Base-by-base conservation (phyloP, 2,888 invertebrate species). In the Ceriagrion tenellum region DNA sequence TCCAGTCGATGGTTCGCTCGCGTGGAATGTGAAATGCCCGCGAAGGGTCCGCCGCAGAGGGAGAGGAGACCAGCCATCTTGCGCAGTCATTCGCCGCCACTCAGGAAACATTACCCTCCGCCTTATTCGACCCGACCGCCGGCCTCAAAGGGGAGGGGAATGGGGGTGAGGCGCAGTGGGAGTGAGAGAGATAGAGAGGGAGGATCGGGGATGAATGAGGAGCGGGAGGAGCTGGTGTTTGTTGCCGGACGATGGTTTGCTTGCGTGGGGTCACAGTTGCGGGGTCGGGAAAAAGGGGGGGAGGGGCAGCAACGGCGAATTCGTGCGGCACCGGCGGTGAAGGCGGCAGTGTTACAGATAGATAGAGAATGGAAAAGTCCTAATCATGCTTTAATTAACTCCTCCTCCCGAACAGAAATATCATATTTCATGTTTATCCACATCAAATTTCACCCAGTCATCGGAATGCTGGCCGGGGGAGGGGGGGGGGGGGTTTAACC, bases 301-400 rank as follows among this genome's bases (percentile, higher is more conserved):
- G n/a, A n/a, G n/a, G n/a, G n/a, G n/a, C n/a, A n/a, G n/a, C n/a
- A n/a, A n/a, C 69, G 69, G 69, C 23, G 69, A 47, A 47, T 47
- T 8, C 26, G 69, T 20, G 23, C n/a, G n/a, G n/a, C n/a, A n/a
- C n/a, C n/a, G n/a, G n/a, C n/a, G n/a, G 69, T 26, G 26, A 69
- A n/a, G n/a, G 26, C 26, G 69, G 69, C 69, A 69, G 69, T 8
- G 69, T 26, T 4, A 23, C 26, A 26, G 69, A 26, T 26, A 69
- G 69, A n/a, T 0, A 69, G 69, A n/a, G 69, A 63, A 16, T 63
- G 91, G 35, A 91, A 91, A 91, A 91, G 35, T 63, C 59, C 91
- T 91, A 91, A 91, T 91, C 91, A 91, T 91, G 91, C 91, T 91
- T 91, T 91, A 91, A 91, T 91, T 91, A 91, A 91, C 91, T 91